phyloP scores from a whole-genome alignment of 1,140 invertebrate species.

The Megalopta genalis region DNA sequence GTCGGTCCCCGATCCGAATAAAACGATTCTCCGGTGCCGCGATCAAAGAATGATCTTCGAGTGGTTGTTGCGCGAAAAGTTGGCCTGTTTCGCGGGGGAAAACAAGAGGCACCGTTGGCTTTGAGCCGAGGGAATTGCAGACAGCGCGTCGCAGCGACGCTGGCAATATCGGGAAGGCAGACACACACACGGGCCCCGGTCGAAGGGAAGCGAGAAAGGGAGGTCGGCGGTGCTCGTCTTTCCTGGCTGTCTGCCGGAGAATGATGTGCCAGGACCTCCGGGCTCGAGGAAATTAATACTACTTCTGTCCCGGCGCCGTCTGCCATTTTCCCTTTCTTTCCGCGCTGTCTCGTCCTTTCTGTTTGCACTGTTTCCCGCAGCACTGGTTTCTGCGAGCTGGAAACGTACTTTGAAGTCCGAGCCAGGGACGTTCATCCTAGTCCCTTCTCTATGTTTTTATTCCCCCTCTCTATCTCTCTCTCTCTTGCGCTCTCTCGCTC shows the following conservation, averaged over 20 bases:
- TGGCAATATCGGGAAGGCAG: constrained; percentile 32
- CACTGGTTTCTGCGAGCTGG: constrained; percentile 11
- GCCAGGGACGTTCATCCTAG: constrained; percentile 35
- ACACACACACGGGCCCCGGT: neutral
- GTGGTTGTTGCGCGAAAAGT: no score
- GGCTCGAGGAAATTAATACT: constrained; percentile 70
- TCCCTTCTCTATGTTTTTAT: no score
- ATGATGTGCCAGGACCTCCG: constrained; percentile 61
- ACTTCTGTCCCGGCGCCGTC: constrained; percentile 64
- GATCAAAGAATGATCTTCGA: no score
- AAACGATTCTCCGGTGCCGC: no score
- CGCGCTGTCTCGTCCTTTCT: constrained; percentile 51
- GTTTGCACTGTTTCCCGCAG: constrained; percentile 54
- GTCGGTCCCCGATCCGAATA: no score
- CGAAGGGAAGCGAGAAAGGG: constrained; percentile 38
- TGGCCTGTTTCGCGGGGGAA: no score
- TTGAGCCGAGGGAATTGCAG: no score
- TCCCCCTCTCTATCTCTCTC: neutral
- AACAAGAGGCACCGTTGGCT: no score
- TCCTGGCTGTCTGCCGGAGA: constrained; percentile 49
- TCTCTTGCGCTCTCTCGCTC: neutral
- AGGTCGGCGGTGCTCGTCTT: constrained; percentile 15
- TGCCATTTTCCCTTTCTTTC: constrained; percentile 43
- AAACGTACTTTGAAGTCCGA: constrained; percentile 62
- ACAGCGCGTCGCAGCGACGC: constrained; percentile 1